A percentile compares a stretch with the other conserved stretches of the same genome.
Conservation (phyloP, 1,140 invertebrate genomes). For the Pristionchus pacificus region DNA sequence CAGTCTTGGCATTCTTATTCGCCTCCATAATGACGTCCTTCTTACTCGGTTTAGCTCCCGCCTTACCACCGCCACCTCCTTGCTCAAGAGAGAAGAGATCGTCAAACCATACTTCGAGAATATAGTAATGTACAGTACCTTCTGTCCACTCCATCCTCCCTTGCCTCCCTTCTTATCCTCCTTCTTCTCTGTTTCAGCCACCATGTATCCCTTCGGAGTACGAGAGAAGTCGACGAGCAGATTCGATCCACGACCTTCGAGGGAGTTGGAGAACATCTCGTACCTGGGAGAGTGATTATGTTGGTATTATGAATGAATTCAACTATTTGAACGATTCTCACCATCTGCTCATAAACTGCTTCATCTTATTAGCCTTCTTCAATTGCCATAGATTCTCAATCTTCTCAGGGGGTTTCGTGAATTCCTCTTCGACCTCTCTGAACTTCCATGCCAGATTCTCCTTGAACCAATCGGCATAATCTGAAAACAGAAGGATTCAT, state of each 20-base stretch:
- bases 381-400: constrained; percentile 27
- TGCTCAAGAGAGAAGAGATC: too few relatives aligned
- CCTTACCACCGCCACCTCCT: constrained; percentile 23
- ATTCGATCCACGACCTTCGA: constrained; percentile 53
- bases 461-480: constrained; percentile 24
- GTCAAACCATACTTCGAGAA: constrained; percentile 14
- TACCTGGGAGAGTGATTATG: constrained; percentile 40
- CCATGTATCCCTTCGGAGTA: constrained; percentile 44
- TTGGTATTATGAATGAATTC: background rate
- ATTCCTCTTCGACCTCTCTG: constrained; percentile 22
- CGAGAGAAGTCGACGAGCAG: constrained; percentile 54
- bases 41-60: constrained; percentile 39
- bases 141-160: constrained; percentile 37
- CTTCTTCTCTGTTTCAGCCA: constrained; percentile 27
- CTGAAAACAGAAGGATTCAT: background rate
- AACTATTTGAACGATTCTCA: constrained; percentile 13
- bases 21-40: constrained; percentile 53
- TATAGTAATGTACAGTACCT: constrained; percentile 4
- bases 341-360: constrained; percentile 43
- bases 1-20: constrained; percentile 37
- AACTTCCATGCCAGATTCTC: constrained; percentile 25
- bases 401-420: constrained; percentile 37
- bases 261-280: constrained; percentile 51
- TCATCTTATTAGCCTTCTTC: constrained; percentile 27
- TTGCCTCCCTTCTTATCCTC: constrained; percentile 36